Base-by-base conservation (phyloP, 1,140 invertebrate genomes). In the Eufriesea mexicana region DNA sequence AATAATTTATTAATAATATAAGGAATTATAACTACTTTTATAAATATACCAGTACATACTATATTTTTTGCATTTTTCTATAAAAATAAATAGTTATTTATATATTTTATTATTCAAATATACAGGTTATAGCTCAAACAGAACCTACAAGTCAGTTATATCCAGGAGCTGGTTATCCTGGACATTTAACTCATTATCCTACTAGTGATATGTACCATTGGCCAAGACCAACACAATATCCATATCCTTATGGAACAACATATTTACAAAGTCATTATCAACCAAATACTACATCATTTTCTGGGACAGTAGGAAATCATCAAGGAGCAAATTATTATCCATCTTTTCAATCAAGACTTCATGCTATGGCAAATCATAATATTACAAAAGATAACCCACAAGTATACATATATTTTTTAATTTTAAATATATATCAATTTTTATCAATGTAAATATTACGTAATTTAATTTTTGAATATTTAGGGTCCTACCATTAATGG, bases 401-500 rank as follows among this genome's bases (percentile, higher is more conserved):
- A 89, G 93, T 92, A 87, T 79, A n/a, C n/a, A 45, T 67, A 67
- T 8, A 47, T 16, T 2, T n/a, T n/a, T n/a, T 47, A 23, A 20
- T 20, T 73, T 16, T 47, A 55, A 9, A 35, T 67, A 72, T 16
- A 18, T 18, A 71, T 71, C 2, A 49, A n/a, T 35, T 18, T 20
- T 45, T 28, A 35, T 42, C 4, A 28, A 54, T 57, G 61, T 54
- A 2, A 70, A 49, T 42, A 47, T 18, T 72, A 2, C n/a, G 68
- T 23, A 70, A 70, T n/a, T 18, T 62, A 57, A 71, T 80, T 68
- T 47, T 67, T 62, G 2, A 71, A 72, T 42, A 62, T 72, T 75
- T 73, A 97, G 92, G 96, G 95, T 71, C 95, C 96, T 23, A 97
- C 96, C 25, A 96, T 96, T 84, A 97, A 97, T 89, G 96, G 95